phyloP scores from a whole-genome alignment of 2,113 vertebrate species.

The Martes martes region DNA sequence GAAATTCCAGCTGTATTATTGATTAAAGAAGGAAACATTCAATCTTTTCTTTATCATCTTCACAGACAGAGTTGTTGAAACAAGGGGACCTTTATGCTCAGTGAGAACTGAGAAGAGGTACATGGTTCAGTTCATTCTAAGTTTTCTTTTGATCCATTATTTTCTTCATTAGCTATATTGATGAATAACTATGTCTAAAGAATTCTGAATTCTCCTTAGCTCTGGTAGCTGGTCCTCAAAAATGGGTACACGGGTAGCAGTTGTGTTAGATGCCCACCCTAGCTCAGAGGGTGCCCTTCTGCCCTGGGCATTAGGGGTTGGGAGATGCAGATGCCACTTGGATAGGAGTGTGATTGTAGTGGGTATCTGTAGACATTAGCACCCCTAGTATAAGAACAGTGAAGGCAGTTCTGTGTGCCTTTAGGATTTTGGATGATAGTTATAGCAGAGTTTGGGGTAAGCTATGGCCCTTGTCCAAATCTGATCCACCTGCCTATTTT shows the following conservation, averaged over 20 bases:
- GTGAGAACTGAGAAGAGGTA: conserved; percentile 76
- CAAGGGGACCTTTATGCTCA: conserved; percentile 59
- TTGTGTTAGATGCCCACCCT: background rate
- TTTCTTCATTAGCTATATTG: background rate
- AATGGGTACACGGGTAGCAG: background rate
- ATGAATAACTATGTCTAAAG: background rate
- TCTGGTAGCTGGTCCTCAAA: background rate
- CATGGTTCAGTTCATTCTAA: conserved; percentile 4
- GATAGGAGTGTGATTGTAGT: background rate
- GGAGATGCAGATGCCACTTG: background rate
- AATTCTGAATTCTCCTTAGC: background rate
- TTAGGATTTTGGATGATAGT: background rate
- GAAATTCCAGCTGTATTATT: conserved; percentile 20
- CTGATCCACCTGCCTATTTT: background rate
- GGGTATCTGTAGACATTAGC: background rate
- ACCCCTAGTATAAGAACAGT: background rate
- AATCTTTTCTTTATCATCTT: conserved; percentile 46
- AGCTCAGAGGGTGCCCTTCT: background rate
- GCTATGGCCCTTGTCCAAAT: background rate
- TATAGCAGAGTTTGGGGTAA: background rate
- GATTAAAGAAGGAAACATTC: conserved; percentile 33
- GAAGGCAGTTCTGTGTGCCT: background rate
- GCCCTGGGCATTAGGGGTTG: background rate
- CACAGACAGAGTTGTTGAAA: conserved; percentile 67
- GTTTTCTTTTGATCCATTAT: conserved; percentile 25